Conservation (phyloP, 2,888 invertebrate species). For the Acrobasis repandana region DNA sequence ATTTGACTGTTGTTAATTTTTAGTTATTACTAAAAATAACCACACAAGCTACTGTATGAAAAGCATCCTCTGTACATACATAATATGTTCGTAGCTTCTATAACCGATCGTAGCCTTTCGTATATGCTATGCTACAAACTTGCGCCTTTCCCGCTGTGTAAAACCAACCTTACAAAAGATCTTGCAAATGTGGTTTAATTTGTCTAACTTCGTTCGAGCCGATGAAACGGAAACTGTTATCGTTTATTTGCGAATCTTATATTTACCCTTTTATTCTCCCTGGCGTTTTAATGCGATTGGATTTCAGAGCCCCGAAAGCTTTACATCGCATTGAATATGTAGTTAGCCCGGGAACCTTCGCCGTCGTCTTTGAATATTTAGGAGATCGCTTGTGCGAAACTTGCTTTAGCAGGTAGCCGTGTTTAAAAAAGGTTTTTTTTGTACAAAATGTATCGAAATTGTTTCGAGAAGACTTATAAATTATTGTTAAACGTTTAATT, state of each 20-base stretch:
- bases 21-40: no score
- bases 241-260: constrained; percentile 70
- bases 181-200: constrained; percentile 75
- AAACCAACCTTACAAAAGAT: constrained; percentile 34
- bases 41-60: no score
- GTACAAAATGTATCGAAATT: constrained; percentile 2
- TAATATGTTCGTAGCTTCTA: no score
- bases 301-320: constrained; percentile 56
- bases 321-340: constrained; percentile 62
- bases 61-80: no score
- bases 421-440: constrained; percentile 5
- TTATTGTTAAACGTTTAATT: no score
- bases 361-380: constrained; percentile 48
- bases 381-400: constrained; percentile 37
- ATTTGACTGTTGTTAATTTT: no score
- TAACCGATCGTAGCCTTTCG: no score
- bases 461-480: no score
- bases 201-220: constrained; percentile 66
- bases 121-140: no score
- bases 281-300: constrained; percentile 71
- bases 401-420: constrained; percentile 23
- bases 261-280: constrained; percentile 61
- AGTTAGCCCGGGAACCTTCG: constrained; percentile 54
- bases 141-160: not conserved
- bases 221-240: constrained; percentile 76